Conservation (phyloP, 2,797 vertebrate genomes). For the Catostomus latipinnis region DNA sequence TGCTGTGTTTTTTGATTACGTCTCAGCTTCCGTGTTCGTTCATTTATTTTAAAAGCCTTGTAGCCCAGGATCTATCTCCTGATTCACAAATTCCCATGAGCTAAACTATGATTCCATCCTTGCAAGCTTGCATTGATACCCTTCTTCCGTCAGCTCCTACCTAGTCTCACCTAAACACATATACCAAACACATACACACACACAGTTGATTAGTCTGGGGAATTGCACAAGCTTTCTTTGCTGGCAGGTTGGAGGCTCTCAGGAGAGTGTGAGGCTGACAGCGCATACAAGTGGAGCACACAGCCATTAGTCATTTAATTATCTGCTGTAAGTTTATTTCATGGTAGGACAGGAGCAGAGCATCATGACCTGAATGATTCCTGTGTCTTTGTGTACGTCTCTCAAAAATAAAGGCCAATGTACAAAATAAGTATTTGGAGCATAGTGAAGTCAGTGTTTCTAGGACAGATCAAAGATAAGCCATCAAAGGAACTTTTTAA, state of each 20-base stretch:
- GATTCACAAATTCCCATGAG: conserved; percentile 49
- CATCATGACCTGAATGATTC: conserved; percentile 44
- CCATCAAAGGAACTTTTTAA: background rate
- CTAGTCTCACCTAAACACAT: conserved; percentile 36
- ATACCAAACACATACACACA: conserved; percentile 34
- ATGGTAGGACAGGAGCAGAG: conserved; percentile 44
- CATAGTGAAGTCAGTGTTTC: conserved; percentile 3
- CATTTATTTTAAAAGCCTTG: background rate
- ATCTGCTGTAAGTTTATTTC: conserved; percentile 55
- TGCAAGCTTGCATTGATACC: conserved; percentile 5
- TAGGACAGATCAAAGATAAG: background rate
- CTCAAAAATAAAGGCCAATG: conserved; percentile 33
- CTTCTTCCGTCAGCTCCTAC: conserved; percentile 53
- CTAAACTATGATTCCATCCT: conserved; percentile 43
- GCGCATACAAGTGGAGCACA: conserved; percentile 49
- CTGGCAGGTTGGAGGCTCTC: conserved; percentile 50
- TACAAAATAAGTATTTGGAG: conserved; percentile 22
- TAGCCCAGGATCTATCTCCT: conserved; percentile 20
- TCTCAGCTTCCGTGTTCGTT: conserved; percentile 18
- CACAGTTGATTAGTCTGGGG: conserved; percentile 55
- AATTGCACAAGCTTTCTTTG: conserved; percentile 61
- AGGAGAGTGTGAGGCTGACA: conserved; percentile 57
- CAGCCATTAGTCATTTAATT: conserved; percentile 61
- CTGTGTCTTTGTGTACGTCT: conserved; percentile 28
- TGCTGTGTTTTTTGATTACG: conserved; percentile 8